Base-by-base conservation (phyloP, 2,888 invertebrate species). In the Hofmannophila pseudospretella region DNA sequence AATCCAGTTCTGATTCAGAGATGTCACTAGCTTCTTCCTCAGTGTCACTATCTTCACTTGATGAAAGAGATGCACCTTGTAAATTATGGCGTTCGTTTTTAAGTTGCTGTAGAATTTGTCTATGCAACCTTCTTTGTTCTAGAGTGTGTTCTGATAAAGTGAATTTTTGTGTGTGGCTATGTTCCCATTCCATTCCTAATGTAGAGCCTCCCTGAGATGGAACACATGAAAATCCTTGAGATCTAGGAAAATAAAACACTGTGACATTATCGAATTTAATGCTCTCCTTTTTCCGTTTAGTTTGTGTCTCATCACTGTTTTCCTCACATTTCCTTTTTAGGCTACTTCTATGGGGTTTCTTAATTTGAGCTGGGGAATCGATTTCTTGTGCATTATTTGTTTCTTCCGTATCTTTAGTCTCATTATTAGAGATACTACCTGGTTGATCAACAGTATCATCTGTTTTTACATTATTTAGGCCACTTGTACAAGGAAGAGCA, bases 181-280 rank as follows among this genome's bases (percentile, higher is more conserved):
- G 93, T 45, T 89, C 88, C 47, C 93, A 89, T 45, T 91, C 93
- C 98, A 98, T 98, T 13, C 98, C 98, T 49, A 98, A 88, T 2
- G 98, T 98, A n/a, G 93, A 93, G 3, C 94, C 94, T 38, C 95
- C 95, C 80, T 94, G 93, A 7, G 96, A 96, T 32, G 96, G 96
- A 44, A 96, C 95, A 80, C 96, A 96, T 23, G 94, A 93, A 77
- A 96, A 96, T 11, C 96, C 96, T 87, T 96, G 96, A 36, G 96
- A 91, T 62, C 98, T 89, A 1, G 96, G 96, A 81, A 99, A 98
- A 81, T 98, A 98, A 78, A 91, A 98, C 7, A 98, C 97, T 11
- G 96, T 96, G 0, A 98, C 98, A 49, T 92, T 93, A 55, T 96
- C 94, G 72, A 98, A 98, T 49, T 93, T 91, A 45, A 98, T 96